Conservation (phyloP, 2,888 invertebrate species). For the Xestia rhomboidea region DNA sequence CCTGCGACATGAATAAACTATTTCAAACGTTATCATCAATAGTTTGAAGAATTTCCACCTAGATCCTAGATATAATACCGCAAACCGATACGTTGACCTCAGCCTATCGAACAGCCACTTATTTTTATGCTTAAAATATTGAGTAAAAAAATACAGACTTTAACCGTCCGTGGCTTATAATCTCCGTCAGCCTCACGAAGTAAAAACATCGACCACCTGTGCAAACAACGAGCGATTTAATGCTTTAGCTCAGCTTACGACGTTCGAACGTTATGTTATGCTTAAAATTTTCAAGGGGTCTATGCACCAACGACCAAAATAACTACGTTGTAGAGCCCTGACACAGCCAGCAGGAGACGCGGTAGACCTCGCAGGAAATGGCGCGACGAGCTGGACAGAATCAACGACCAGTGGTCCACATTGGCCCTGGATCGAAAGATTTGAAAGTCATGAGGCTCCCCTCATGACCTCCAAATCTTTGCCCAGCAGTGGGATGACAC, state of each 20-base stretch:
- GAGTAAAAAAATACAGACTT: conserved; percentile 7
- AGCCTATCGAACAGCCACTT: neutral
- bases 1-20: neutral
- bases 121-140: conserved; percentile 35
- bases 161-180: conserved; percentile 12
- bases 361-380: too few species aligned
- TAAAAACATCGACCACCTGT: conserved; percentile 58
- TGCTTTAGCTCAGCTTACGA: conserved; percentile 42
- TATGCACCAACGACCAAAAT: neutral
- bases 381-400: too few species aligned
- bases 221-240: conserved; percentile 57
- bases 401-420: too few species aligned
- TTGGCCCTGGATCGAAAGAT: too few species aligned
- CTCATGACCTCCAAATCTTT: too few species aligned
- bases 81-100: neutral
- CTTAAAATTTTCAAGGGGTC: neutral
- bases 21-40: neutral
- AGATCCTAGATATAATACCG: neutral
- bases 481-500: too few species aligned
- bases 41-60: neutral
- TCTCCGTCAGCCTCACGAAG: conserved; percentile 20
- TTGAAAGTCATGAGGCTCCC: too few species aligned
- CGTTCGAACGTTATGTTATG: conserved; percentile 35
- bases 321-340: too few species aligned
- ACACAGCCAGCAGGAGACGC: too few species aligned